Evolutionary conservation across 2,888 invertebrate genomes (phyloP), one percentile per base, ranked within the genome.

Genomic region (Harpalus rufipes): DNA sequence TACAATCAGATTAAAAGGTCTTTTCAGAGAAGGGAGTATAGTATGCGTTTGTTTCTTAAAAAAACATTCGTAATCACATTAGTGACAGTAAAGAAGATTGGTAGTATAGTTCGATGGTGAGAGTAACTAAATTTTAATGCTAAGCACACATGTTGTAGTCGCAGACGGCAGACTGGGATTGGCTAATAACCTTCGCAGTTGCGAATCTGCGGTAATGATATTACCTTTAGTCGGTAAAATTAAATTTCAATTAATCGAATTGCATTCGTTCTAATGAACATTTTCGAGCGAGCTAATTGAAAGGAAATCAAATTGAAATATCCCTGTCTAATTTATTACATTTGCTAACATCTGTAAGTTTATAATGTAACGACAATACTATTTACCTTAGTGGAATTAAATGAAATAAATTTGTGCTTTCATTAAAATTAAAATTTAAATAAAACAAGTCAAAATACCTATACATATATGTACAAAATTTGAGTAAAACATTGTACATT

Each of bases 211-310:
- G 68, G 39, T 76, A 76, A 76, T 76, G 76, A 44, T 76, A 56
- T 76, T 76, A 76, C 56, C 76, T 76, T 44, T 12, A 72, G 72
- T 56, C 4, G 56, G 25, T 56, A 51, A 76, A 76, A 76, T 76
- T 51, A 56, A 76, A 76, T 76, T 76, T 56, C 56, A 51, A 76
- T 76, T 76, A 76, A 56, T 76, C 44, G 76, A 12, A 76, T 76
- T 76, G 21, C 18, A 8, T 76, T 56, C 44, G 18, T 16, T 51
- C 39, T 18, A 51, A 10, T 76, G 76, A 76, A 51, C 76, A 76
- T 56, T 76, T 18, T 25, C 76, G 76, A 18, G 7, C 14, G 39
- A 8, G 8, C 21, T 63, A 63, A 63, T 63, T 63, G 18, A 25
- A 5, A 21, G 12, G 63, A 12, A 25, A 63, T 63, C 5, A 18